Evolutionary conservation across 1,140 invertebrate species (phyloP).

Genomic region (Cyclina sinensis): DNA sequence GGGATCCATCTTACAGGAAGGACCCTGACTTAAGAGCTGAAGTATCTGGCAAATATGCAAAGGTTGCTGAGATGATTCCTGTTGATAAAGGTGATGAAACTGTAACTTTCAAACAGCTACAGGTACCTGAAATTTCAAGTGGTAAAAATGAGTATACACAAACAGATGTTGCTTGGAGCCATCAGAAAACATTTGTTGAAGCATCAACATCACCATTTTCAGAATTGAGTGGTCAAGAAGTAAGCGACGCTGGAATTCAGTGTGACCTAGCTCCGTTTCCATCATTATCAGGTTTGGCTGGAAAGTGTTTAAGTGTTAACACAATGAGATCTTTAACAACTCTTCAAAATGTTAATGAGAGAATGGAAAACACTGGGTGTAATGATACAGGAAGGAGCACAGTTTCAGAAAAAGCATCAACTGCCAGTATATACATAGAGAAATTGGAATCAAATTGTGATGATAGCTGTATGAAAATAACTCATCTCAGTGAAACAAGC

Average conservation of each 20-base stretch:
- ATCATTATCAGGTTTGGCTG: background rate
- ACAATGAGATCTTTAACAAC: background rate
- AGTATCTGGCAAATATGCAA: background rate
- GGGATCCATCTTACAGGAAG: too few species aligned
- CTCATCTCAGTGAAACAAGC: too few species aligned
- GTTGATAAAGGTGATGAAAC: background rate
- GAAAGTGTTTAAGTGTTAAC: background rate
- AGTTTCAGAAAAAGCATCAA: too few species aligned
- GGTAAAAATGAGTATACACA: constrained; percentile 29
- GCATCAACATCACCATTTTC: background rate
- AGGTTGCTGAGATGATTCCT: background rate
- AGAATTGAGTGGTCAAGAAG: background rate
- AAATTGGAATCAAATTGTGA: too few species aligned
- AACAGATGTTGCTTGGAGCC: background rate
- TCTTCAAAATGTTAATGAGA: background rate
- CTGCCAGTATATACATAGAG: too few species aligned
- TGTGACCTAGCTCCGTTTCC: constrained; percentile 6
- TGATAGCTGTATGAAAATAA: too few species aligned
- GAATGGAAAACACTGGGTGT: too few species aligned
- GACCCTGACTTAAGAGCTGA: too few species aligned
- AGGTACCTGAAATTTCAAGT: constrained; percentile 43
- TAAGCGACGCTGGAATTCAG: constrained; percentile 4
- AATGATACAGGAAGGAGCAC: too few species aligned
- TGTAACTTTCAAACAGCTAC: background rate
- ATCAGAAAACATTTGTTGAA: background rate